A percentile compares a stretch with the other conserved stretches of the same genome.
phyloP scores from a whole-genome alignment of 2,888 invertebrate genomes.

The Xestia xanthographa region DNA sequence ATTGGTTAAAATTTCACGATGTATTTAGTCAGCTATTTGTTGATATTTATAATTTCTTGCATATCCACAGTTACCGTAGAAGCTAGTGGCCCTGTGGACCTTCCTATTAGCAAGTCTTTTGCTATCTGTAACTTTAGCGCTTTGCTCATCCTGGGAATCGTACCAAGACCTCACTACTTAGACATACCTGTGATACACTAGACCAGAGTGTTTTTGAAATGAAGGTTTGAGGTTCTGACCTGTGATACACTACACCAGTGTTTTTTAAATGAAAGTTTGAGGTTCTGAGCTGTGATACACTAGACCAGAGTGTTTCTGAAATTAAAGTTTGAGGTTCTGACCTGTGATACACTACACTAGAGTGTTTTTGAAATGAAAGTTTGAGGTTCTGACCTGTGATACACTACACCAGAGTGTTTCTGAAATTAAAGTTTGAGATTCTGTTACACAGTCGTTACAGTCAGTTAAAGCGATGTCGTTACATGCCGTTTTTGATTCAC shows the following conservation, averaged over 20 bases:
- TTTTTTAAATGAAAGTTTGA: not conserved
- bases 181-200: conserved; percentile 6
- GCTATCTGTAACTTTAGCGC: conserved; percentile 14
- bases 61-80: conserved; percentile 35
- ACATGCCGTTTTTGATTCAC: not conserved
- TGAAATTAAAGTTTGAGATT: not conserved
- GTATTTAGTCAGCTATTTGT: not conserved
- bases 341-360: not conserved
- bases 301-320: not conserved
- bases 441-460: not conserved
- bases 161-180: conserved; percentile 12
- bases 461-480: not conserved
- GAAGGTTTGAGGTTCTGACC: not conserved
- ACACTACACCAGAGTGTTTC: not conserved
- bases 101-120: conserved; percentile 17
- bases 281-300: not conserved
- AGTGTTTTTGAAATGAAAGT: not conserved
- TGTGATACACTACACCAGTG: not conserved
- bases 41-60: conserved; percentile 14
- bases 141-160: conserved; percentile 4
- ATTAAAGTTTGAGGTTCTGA: not conserved
- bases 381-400: not conserved
- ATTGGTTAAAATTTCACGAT: conserved; percentile 13
- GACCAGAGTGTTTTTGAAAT: not conserved
- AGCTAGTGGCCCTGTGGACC: conserved; percentile 21